A percentile compares a stretch with the other conserved stretches of the same genome.
These are phyloP conservation scores for Phlogophora meticulosa DNA, from an alignment of 2,888 invertebrate species.

Conservation along the genomic window DNA sequence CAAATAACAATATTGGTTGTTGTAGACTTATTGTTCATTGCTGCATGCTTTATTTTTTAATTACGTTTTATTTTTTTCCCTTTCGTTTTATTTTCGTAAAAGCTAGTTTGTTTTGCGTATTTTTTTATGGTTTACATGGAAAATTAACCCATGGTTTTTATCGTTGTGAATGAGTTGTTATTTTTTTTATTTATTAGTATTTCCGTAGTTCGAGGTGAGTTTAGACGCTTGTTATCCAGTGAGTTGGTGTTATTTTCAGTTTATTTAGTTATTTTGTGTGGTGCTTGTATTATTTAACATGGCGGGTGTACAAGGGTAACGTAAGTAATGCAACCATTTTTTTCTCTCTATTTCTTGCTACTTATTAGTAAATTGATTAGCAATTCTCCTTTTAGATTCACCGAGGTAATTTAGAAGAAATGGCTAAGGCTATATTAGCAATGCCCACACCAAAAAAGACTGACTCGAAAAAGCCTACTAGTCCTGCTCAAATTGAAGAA, in stretches of 20 bases:
- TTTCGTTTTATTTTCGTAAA: neutral
- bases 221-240: conserved; percentile 58
- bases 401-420: conserved; percentile 90
- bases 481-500: conserved; percentile 76
- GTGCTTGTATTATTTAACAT: conserved; percentile 64
- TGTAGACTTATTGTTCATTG: conserved; percentile 19
- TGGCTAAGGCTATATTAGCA: conserved; percentile 84
- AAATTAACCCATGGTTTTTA: conserved; percentile 50
- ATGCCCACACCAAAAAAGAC: conserved; percentile 85
- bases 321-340: conserved; percentile 60
- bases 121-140: conserved; percentile 43
- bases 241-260: conserved; percentile 62
- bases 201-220: conserved; percentile 46
- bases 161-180: conserved; percentile 57
- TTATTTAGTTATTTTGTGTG: conserved; percentile 62
- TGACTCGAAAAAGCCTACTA: conserved; percentile 77
- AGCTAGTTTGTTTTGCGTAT: conserved; percentile 43
- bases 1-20: conserved; percentile 6
- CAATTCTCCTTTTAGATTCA: conserved; percentile 88
- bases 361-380: conserved; percentile 36
- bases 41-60: conserved; percentile 41
- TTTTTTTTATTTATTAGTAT: conserved; percentile 41
- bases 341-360: conserved; percentile 30
- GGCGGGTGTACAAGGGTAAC: conserved; percentile 57
- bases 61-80: conserved; percentile 6